phyloP scores from a whole-genome alignment of 2,113 vertebrate genomes.

The Pteruthius melanotis region DNA sequence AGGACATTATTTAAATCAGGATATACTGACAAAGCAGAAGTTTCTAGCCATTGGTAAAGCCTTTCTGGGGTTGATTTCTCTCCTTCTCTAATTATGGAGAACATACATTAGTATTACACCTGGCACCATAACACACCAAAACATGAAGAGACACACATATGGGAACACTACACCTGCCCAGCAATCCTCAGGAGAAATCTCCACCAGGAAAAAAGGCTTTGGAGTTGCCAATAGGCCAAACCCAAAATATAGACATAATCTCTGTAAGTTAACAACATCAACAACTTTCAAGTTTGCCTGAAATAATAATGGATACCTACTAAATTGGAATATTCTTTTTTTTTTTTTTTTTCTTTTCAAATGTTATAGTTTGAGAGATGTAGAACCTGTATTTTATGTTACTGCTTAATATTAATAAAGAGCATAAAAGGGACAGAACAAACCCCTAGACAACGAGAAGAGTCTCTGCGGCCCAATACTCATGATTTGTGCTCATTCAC shows the following conservation, averaged over 20 bases:
- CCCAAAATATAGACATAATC: background rate
- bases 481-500: background rate
- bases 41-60: background rate
- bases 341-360: background rate
- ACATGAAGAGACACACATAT: background rate
- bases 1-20: background rate
- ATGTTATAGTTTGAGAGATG: background rate
- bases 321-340: background rate
- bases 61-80: background rate
- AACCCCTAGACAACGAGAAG: background rate
- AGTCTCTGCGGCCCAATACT: background rate
- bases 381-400: background rate
- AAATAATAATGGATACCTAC: background rate
- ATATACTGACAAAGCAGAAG: background rate
- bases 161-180: background rate
- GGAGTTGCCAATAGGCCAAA: background rate
- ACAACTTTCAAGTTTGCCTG: background rate
- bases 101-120: accelerated
- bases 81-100: background rate
- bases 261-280: background rate
- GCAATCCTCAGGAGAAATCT: background rate
- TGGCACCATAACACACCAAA: background rate
- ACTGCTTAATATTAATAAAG: background rate
- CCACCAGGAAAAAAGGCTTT: background rate
- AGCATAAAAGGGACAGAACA: background rate